phyloP scores from a whole-genome alignment of 2,888 invertebrate species.

The Molorchus minor region DNA sequence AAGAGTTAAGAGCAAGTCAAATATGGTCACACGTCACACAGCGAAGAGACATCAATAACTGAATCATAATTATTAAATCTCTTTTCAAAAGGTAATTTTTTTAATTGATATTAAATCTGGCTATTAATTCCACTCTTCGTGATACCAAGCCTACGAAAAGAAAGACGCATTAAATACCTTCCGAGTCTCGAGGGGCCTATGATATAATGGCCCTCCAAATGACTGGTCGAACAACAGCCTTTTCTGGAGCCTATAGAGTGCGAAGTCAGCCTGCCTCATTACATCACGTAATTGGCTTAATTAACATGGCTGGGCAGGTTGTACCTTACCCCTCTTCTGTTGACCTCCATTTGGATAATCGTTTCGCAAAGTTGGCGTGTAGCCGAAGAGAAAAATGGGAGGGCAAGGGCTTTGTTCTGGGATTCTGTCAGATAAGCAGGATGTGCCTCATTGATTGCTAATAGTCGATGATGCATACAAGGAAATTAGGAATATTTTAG shows the following conservation, averaged over 20 bases:
- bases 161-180: too few species aligned
- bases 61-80: too few species aligned
- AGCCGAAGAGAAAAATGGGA: slow-evolving; percentile 11
- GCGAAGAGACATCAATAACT: too few species aligned
- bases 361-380: slow-evolving; percentile 12
- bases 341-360: slow-evolving; percentile 29
- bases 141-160: too few species aligned
- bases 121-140: too few species aligned
- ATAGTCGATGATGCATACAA: neutral
- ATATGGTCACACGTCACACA: too few species aligned
- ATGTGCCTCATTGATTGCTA: slow-evolving; percentile 14
- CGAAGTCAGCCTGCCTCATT: slow-evolving; percentile 24
- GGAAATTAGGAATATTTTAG: too few species aligned
- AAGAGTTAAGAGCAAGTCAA: too few species aligned
- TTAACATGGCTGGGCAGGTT: slow-evolving; percentile 28
- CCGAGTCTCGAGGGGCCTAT: too few species aligned
- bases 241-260: neutral
- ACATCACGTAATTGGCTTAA: slow-evolving; percentile 34
- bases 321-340: slow-evolving; percentile 25
- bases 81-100: too few species aligned
- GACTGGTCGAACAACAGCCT: neutral
- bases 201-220: neutral
- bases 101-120: too few species aligned
- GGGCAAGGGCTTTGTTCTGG: slow-evolving; percentile 11
- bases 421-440: slow-evolving; percentile 14